Base-by-base conservation (phyloP, 23 tunicate genomes). In the Clavelina lepadiformis region DNA sequence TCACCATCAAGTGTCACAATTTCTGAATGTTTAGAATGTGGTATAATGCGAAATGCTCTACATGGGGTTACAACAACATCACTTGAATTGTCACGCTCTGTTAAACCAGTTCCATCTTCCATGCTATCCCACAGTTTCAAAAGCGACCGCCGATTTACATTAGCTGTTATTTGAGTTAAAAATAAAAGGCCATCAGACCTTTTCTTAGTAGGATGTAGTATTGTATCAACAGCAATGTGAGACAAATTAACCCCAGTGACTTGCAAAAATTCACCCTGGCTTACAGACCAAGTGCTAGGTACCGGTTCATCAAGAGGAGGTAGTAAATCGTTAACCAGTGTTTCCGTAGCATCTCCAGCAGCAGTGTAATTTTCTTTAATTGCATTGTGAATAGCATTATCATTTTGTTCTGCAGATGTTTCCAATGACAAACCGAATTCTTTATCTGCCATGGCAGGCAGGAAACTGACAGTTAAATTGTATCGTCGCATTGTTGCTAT, bases 1-100 rank as follows among this genome's bases (percentile, higher is more conserved):
- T 87, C 96, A 31, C 96, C 96, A 62, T 87, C 96, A 1, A 67
- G 37, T 2, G 87, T 68, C 19, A 86, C 66, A 5, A 79, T 74
- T 46, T 80, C 32, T 2, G 82, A 84, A 21, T 64, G 80, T 22
- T 66, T 58, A 11, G 58, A n/a, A 5, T 65, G 60, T 0, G 95
- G 95, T 13, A 61, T 71, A 57, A 86, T 65, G 7, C 95, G 67
- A 32, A 86, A 77, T 2, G 95, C 95, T 0, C 28, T 69, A 36
- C 95, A 86, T 0, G 74, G 68, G 0, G 45, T 24, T 0, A 66
- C 33, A 19, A 45, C 35, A 3, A 18, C 37, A 8, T 69, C 15
- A 27, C 74, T 77, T 29, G 46, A 24, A 41, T 19, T 34, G n/a
- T 63, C 22, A 7, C 13, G 6, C 3, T 46, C 57, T 45, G 72